phyloP scores from a whole-genome alignment of 2,113 vertebrate genomes.

The Crotophaga sulcirostris region DNA sequence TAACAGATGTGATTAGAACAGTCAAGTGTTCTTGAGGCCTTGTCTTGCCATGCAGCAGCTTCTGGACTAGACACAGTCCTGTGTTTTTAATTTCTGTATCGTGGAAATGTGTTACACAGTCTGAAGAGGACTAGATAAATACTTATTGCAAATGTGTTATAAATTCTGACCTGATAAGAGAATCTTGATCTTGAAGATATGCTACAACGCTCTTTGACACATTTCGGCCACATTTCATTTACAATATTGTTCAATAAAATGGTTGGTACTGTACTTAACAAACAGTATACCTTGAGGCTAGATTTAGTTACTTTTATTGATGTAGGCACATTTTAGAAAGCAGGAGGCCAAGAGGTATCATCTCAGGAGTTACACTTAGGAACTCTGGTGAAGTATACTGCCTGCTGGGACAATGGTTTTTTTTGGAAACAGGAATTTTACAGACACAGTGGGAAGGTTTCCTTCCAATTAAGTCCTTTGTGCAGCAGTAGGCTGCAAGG shows the following conservation, averaged over 20 bases:
- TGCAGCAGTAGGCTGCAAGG: neutral
- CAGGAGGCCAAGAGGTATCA: neutral
- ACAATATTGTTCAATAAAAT: neutral
- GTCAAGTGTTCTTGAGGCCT: neutral
- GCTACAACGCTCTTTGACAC: neutral
- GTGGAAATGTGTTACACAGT: neutral
- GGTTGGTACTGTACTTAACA: neutral
- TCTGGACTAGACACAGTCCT: neutral
- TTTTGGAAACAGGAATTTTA: neutral
- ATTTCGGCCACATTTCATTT: neutral
- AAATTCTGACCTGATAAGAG: neutral
- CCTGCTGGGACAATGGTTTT: neutral
- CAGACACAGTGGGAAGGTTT: neutral
- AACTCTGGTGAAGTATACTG: neutral
- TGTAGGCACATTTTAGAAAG: neutral
- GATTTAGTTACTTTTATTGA: neutral
- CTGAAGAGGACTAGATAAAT: neutral
- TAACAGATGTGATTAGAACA: constrained; percentile 26
- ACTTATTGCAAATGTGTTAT: neutral
- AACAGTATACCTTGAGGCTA: neutral
- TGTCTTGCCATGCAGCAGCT: neutral
- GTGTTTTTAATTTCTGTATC: neutral
- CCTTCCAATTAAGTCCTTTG: neutral
- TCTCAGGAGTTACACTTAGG: neutral
- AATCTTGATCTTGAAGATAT: neutral